Conservation (phyloP, 2,797 vertebrate genomes). For the Gallinago solitaria region DNA sequence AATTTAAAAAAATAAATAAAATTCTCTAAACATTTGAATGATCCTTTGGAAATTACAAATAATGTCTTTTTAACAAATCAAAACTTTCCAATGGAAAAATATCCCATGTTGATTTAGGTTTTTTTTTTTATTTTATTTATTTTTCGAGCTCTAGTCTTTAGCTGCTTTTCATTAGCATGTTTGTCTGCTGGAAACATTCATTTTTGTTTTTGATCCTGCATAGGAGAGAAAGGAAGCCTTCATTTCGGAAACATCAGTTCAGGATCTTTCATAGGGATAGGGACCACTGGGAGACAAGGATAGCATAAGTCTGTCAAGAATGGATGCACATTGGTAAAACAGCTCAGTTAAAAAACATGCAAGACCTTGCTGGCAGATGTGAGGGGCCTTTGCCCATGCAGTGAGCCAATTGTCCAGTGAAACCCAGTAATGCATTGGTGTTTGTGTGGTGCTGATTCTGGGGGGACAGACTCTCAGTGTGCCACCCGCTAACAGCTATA, state of each 20-base stretch:
- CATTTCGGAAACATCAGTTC: neutral
- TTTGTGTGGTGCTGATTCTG: neutral
- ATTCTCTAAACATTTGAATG: neutral
- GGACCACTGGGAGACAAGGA: neutral
- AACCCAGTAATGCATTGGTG: neutral
- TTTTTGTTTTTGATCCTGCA: neutral
- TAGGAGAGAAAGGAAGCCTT: neutral
- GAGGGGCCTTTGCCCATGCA: fast-evolving
- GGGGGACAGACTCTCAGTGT: fast-evolving
- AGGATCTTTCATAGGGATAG: neutral
- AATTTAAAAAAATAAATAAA: neutral
- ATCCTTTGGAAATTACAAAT: neutral
- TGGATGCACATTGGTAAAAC: neutral
- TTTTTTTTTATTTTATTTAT: neutral
- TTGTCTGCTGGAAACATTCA: neutral
- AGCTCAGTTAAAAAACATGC: neutral
- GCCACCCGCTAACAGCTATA: neutral
- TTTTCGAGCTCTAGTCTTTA: neutral
- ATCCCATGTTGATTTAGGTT: neutral
- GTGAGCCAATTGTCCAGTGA: neutral
- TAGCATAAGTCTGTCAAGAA: neutral
- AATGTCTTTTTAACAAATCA: neutral
- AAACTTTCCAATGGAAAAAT: neutral
- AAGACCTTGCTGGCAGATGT: neutral
- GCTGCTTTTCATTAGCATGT: neutral